Evolutionary conservation across 2,113 vertebrate genomes (phyloP), one percentile per base, ranked within the genome.

Genomic region (Gadus chalcogrammus): DNA sequence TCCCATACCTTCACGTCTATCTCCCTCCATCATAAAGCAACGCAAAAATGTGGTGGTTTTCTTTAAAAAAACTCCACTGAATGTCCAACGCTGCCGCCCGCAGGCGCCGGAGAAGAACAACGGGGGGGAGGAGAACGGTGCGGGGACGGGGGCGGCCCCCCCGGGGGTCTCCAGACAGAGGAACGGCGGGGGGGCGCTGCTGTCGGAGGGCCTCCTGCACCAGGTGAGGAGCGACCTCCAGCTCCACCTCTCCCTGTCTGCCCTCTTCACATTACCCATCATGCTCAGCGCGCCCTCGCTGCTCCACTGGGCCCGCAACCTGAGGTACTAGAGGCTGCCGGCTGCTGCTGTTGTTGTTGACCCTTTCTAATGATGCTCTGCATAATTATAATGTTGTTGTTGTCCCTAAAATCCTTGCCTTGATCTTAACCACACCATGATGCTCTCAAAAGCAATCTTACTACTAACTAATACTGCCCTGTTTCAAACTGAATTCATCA

Each of bases 241-340:
- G 76, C 93, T 99, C 74, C 96, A 98, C 60, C 60, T 92, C 64
- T 93, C 92, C 24, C 68, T 97, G 62, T 88, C 95, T 0, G 88
- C 91, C 15, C 87, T 99, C 59, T 78, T 96, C 69, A 90, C 91
- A 0, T 93, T 95, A 69, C 89, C 95, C 2, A 80, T 94, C 18
- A 89, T 97, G 81, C 93, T 98, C 71, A 90, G 83, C 62, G 84
- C 88, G 17, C 96, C 97, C 0, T 97, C 95, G 2, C 90, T 98
- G 17, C 83, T 97, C 86, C 94, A 98, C 81, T 99, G 97, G 97
- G 71, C 90, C 15, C 94, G 94, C 77, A 98, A 95, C 88, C 88
- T 98, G 85, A 94, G 96, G 97, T 99, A 90, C 2, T 0, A 58
- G n/a, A 58, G 3, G 16, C 31, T 4, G 6, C 31, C 31, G 3